Conservation (phyloP, 2,888 invertebrate species). For the Tribolium freemani region DNA sequence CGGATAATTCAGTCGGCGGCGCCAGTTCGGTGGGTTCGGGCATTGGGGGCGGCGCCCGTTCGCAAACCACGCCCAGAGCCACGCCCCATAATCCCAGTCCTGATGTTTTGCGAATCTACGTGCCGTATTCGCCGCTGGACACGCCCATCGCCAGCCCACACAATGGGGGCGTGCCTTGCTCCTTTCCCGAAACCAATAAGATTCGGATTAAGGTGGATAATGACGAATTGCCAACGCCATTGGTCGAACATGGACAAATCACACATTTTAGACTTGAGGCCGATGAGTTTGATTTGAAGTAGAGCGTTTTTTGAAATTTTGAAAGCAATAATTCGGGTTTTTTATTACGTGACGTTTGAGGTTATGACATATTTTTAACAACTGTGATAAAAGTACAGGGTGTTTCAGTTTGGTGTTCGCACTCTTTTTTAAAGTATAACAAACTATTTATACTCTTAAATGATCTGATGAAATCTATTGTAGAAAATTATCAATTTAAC, state of each 20-base stretch:
- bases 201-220: constrained; percentile 81
- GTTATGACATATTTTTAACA: not conserved
- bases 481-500: too few species aligned
- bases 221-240: constrained; percentile 77
- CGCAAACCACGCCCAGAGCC: constrained; percentile 76
- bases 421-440: too few species aligned
- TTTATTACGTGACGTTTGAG: not conserved
- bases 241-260: constrained; percentile 74
- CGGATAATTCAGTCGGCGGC: constrained; percentile 79
- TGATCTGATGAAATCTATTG: too few species aligned
- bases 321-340: not conserved
- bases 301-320: not conserved
- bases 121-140: constrained; percentile 79
- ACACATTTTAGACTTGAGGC: constrained; percentile 65
- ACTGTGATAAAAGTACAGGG: not conserved
- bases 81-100: constrained; percentile 78
- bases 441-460: too few species aligned
- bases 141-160: constrained; percentile 70
- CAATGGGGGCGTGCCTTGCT: constrained; percentile 70
- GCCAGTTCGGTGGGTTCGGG: constrained; percentile 67
- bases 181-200: constrained; percentile 77
- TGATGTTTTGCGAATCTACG: constrained; percentile 84
- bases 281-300: constrained; percentile 64
- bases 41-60: constrained; percentile 64
- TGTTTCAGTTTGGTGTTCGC: too few species aligned